Base-by-base conservation (phyloP, 2,797 vertebrate genomes). In the Artibeus jamaicensis region DNA sequence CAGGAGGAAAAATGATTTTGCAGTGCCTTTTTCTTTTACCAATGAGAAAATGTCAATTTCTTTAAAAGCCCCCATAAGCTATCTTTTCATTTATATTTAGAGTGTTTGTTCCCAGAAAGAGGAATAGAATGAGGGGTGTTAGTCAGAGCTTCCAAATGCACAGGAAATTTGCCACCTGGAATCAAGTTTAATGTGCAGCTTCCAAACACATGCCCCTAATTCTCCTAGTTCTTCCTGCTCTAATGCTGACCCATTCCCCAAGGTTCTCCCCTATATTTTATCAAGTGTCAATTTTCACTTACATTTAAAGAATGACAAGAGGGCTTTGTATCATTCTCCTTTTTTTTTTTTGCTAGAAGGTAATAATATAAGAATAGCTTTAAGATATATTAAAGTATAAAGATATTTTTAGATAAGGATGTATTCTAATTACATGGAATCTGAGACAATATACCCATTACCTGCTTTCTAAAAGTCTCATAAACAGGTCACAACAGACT, bases 41-140 rank as follows among this genome's bases (percentile, higher is more conserved):
- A 83, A 78, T 92, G 48, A 87, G 32, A 92, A 94, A 96, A 84
- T 50, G 55, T 26, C 50, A 79, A 37, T 79, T 93, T 91, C 55
- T 97, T 86, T 55, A 62, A 96, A 97, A 91, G 46, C 9, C n/a
- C 46, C 46, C 77, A 67, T 81, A 93, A 86, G 22, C 9, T 91
- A 29, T 46, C 93, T 92, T 93, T 83, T 94, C 76, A 62, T 79
- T 93, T 95, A 55, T 93, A 86, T 95, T 91, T 70, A 91, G 53
- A 74, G 32, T 32, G 29, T 32, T 94, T 92, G 11, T 93, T 97
- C 34, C 86, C 79, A 96, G 44, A 71, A 95, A 93, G 70, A 94
- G 83, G 29, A 94, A 87, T 67, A 37, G 37, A 59, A 15, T 89
- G 39, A 70, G 37, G 44, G 9, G 16, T 76, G 39, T 93, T 91